These are phyloP conservation scores for Cantharis rustica DNA, from an alignment of 2,888 invertebrate species.

Conservation along the genomic window DNA sequence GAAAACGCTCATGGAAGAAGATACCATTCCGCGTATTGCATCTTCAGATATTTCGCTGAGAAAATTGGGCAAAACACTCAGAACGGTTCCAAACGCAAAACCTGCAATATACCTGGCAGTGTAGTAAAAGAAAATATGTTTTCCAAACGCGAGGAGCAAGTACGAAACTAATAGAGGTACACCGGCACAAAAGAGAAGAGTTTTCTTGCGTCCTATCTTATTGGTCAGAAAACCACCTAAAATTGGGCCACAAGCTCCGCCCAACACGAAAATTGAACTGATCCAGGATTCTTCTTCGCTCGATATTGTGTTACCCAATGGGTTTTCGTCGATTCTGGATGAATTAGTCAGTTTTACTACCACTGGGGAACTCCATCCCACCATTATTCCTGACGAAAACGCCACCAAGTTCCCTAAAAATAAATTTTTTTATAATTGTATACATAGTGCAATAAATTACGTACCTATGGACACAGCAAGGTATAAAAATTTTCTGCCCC, in stretches of 20 bases:
- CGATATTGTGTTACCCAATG: slow-evolving; percentile 47
- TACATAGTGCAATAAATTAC: no score
- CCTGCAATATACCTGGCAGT: neutral
- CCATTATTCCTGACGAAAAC: slow-evolving; percentile 51
- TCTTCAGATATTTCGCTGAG: neutral
- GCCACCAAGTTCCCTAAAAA: slow-evolving; percentile 55
- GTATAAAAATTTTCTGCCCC: no score
- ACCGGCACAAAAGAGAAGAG: slow-evolving; percentile 60
- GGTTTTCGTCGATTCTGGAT: slow-evolving; percentile 45
- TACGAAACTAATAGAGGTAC: neutral
- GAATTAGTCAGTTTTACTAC: slow-evolving; percentile 42
- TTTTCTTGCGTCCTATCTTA: slow-evolving; percentile 66
- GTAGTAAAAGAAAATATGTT: neutral
- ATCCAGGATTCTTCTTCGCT: slow-evolving; percentile 58
- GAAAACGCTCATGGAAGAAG: neutral
- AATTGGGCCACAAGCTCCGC: slow-evolving; percentile 67
- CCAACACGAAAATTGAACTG: slow-evolving; percentile 57
- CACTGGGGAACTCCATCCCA: slow-evolving; percentile 55
- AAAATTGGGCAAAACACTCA: neutral
- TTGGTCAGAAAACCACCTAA: slow-evolving; percentile 68
- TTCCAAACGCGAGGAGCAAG: neutral
- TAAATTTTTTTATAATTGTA: no score
- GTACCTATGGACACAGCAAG: no score
- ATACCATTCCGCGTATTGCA: neutral
- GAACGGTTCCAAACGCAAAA: neutral